These are phyloP conservation scores for Ennomos quercinarius DNA, from an alignment of 2,888 invertebrate genomes.

Conservation along the genomic window DNA sequence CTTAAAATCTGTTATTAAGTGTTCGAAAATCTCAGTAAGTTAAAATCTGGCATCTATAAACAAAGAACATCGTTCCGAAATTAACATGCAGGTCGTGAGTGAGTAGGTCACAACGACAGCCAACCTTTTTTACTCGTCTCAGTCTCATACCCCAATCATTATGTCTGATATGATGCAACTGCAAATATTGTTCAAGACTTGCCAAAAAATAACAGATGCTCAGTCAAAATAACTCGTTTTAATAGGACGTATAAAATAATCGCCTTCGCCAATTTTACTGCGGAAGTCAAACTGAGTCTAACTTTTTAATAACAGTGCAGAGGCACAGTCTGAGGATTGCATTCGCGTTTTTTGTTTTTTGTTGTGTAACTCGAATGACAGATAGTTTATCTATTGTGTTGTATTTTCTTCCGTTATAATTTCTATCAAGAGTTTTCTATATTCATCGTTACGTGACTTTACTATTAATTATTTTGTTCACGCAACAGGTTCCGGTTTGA, in stretches of 20 bases:
- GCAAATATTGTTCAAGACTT: conserved; percentile 66
- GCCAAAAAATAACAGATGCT: conserved; percentile 61
- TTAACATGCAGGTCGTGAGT: conserved; percentile 54
- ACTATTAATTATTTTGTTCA: conserved; percentile 66
- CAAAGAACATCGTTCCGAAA: conserved; percentile 54
- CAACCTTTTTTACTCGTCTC: conserved; percentile 49
- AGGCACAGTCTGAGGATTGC: no score
- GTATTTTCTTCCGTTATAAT: conserved; percentile 29
- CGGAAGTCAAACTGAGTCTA: conserved; percentile 14
- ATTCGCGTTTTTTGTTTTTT: conserved; percentile 14
- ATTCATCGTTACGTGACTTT: conserved; percentile 59
- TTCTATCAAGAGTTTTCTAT: conserved; percentile 30
- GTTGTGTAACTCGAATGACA: conserved; percentile 28
- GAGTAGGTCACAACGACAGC: conserved; percentile 56
- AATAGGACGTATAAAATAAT: conserved; percentile 36
- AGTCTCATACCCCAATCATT: conserved; percentile 56
- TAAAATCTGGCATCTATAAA: conserved; percentile 37
- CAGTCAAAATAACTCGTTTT: conserved; percentile 44
- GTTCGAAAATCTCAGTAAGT: conserved; percentile 2
- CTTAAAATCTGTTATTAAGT: neutral
- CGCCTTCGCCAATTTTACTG: conserved; percentile 14
- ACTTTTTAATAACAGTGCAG: conserved; percentile 12
- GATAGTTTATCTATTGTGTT: conserved; percentile 30
- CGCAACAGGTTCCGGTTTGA: conserved; percentile 62
- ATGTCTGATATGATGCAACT: conserved; percentile 68